phyloP scores from a whole-genome alignment of 2,797 vertebrate genomes.

The Denticeps clupeoides region DNA sequence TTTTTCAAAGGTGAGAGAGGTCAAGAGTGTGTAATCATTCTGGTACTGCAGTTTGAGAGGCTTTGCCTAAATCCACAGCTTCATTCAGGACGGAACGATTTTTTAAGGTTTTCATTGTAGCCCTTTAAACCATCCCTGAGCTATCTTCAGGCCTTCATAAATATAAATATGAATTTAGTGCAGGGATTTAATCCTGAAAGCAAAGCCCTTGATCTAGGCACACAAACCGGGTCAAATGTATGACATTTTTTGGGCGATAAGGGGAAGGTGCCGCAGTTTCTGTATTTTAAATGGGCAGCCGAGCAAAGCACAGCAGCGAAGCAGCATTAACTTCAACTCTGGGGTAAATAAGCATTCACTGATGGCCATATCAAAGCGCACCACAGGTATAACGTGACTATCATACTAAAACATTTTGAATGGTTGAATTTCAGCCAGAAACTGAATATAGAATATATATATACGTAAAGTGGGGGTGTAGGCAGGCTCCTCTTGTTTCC shows the following conservation, averaged over 20 bases:
- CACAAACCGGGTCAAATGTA: constrained; percentile 24
- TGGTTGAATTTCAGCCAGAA: neutral
- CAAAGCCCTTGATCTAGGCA: too few species aligned
- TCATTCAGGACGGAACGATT: constrained; percentile 19
- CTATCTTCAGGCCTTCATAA: constrained; percentile 30
- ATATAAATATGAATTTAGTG: constrained; percentile 28
- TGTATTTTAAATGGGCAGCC: neutral
- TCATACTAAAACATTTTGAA: neutral
- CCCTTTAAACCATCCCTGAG: constrained; percentile 24
- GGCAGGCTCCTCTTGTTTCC: too few species aligned
- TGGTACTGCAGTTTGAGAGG: constrained; percentile 15
- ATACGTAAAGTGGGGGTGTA: neutral
- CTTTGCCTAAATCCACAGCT: constrained; percentile 16
- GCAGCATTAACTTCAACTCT: neutral
- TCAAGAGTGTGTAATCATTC: constrained; percentile 9
- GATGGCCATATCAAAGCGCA: too few species aligned
- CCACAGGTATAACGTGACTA: too few species aligned
- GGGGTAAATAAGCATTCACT: too few species aligned
- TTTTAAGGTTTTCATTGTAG: constrained; percentile 25
- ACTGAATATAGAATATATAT: neutral
- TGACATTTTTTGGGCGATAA: constrained; percentile 21
- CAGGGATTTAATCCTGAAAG: constrained; percentile 26
- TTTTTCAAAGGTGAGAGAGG: constrained; percentile 11
- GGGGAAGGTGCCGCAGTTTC: constrained; percentile 11
- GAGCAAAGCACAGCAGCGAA: neutral